Conservation (phyloP, 2,888 invertebrate species). For the Sabatieria punctata region DNA sequence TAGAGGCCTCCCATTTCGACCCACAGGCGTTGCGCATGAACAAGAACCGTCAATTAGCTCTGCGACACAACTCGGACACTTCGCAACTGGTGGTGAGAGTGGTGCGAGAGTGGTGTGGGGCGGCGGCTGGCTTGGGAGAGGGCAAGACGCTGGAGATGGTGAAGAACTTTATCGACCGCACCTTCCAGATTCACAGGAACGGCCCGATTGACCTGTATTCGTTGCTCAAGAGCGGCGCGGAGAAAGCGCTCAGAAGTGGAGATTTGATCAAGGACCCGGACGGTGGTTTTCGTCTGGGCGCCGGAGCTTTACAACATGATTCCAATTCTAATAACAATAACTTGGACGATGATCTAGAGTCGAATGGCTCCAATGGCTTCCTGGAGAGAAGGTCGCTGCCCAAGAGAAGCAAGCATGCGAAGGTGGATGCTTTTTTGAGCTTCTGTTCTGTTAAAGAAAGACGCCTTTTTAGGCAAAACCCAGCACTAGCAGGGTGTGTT, state of each 20-base stretch:
- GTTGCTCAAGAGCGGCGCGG: not conserved
- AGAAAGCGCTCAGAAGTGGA: not conserved
- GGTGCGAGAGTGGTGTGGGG: not conserved
- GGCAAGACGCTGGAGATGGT: not conserved
- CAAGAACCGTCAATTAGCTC: not conserved
- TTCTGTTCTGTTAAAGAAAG: too few species aligned
- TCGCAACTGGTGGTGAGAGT: not conserved
- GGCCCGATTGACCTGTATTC: not conserved
- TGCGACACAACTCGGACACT: not conserved
- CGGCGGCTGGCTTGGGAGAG: not conserved
- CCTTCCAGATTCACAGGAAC: not conserved
- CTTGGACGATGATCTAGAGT: too few species aligned
- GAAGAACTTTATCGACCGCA: not conserved
- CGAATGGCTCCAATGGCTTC: too few species aligned
- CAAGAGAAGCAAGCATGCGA: too few species aligned
- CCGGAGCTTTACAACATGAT: too few species aligned
- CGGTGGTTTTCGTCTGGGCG: not conserved
- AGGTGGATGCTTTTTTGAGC: too few species aligned
- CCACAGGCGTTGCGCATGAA: not conserved
- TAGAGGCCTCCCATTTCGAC: not conserved
- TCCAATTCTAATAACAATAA: too few species aligned
- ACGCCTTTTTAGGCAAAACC: too few species aligned
- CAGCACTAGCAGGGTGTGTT: too few species aligned
- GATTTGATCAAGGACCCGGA: not conserved
- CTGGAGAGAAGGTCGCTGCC: too few species aligned